Evolutionary conservation across 2,888 invertebrate species (phyloP), one percentile per base, ranked within the genome.

Genomic region (Laspeyria flexula): DNA sequence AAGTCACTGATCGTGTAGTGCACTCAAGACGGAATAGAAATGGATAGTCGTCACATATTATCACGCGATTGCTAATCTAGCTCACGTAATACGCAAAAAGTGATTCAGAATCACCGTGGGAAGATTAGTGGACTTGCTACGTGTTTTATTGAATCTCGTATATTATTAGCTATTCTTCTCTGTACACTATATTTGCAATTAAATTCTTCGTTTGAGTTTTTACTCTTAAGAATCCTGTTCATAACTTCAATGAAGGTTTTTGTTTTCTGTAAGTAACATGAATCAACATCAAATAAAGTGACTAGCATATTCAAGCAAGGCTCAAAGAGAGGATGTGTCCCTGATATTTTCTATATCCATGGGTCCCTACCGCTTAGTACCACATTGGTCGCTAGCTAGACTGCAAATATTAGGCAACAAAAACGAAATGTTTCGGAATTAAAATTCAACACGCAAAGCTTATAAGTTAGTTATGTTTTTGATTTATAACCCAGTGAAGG

Each of bases 31-130:
- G 41, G 37, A 59, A 63, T 69, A 66, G 64, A 72, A 77, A 71
- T 75, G 63, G 68, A 72, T 72, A 72, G 65, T 71, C 64, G 64
- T 59, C 67, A 62, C 71, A 76, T 77, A 73, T 58, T 64, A 77
- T 78, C 78, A 80, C 79, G 80, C 77, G 72, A 79, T 79, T 70
- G 74, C 64, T 45, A 60, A 65, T 67, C 69, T 64, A 63, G 46
- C 62, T 75, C 74, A 71, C 69, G 74, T 71, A 69, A 61, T 44
- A 48, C 43, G 56, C 59, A 77, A 78, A 71, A 77, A 75, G 50
- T 63, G 60, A 72, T 73, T 67, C 71, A 64, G 71, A 72, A 67
- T 65, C 67, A 61, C 65, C 77, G 79, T 79, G 79, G 75, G 79
- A 79, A 79, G 60, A 66, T 65, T 63, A 57, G 60, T 61, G 63